Evolutionary conservation across 2,113 vertebrate species (phyloP).

Genomic region (Falco punctatus): DNA sequence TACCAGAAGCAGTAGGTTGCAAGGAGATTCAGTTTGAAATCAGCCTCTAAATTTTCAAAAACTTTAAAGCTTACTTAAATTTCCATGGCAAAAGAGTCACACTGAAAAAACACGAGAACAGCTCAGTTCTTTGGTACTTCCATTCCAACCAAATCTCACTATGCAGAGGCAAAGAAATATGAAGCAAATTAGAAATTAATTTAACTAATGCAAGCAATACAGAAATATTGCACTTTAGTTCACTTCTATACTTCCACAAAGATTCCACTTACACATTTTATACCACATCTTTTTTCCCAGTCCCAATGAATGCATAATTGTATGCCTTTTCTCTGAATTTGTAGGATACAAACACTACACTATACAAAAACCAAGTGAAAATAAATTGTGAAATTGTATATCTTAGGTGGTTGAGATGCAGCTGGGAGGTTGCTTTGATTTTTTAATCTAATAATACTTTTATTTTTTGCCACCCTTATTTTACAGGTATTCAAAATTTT

Average conservation of each 20-base stretch:
- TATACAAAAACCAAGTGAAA: neutral
- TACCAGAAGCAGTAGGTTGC: neutral
- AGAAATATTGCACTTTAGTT: neutral
- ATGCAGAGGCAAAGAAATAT: neutral
- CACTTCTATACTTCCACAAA: neutral
- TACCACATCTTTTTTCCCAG: neutral
- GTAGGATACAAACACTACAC: fast-evolving
- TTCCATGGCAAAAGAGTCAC: neutral
- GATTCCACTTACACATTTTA: neutral
- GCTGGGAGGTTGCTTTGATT: neutral
- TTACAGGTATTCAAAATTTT: neutral
- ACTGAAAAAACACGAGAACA: neutral
- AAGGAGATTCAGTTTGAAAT: neutral
- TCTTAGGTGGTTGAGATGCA: neutral
- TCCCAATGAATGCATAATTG: neutral
- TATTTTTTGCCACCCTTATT: neutral
- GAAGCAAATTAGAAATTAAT: neutral
- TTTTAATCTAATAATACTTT: neutral
- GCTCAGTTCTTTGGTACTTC: neutral
- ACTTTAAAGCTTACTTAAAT: neutral
- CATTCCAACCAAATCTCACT: neutral
- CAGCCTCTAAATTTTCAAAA: neutral
- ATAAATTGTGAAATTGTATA: neutral
- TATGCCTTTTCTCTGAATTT: neutral
- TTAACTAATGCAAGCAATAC: neutral